phyloP scores from a whole-genome alignment of 1,140 invertebrate genomes.

The Rhizoglyphus robini region DNA sequence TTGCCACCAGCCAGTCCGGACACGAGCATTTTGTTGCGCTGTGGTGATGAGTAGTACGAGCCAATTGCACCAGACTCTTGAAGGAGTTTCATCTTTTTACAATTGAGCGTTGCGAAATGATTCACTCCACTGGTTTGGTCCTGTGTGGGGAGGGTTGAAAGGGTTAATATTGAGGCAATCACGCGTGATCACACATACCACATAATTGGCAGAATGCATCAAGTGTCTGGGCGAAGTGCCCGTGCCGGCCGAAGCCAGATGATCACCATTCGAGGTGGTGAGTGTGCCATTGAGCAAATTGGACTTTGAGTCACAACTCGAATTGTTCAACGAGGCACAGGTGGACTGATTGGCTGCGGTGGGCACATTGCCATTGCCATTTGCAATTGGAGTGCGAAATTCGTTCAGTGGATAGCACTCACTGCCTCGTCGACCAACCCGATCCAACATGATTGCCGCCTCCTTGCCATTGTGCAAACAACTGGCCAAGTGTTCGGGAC shows the following conservation, averaged over 20 bases:
- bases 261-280: background rate
- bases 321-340: background rate
- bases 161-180: too few relatives aligned
- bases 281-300: background rate
- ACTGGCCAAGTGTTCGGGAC: background rate
- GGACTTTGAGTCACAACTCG: slow-evolving; percentile 9
- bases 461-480: background rate
- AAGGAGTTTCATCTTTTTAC: background rate
- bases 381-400: background rate
- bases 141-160: too few relatives aligned
- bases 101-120: background rate
- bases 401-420: slow-evolving; percentile 9
- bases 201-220: slow-evolving; percentile 1
- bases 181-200: too few relatives aligned
- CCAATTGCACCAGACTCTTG: background rate
- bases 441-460: background rate
- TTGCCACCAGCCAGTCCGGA: background rate
- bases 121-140: background rate
- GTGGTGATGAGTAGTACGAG: slow-evolving; percentile 15
- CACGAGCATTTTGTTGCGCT: slow-evolving; percentile 3
- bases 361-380: background rate
- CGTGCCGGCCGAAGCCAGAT: background rate
- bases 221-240: background rate
- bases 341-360: background rate
- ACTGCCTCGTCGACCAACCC: background rate